Evolutionary conservation across 2,797 vertebrate genomes (phyloP), one percentile per base, ranked within the genome.

Genomic region (Pachyuromys duprasi): DNA sequence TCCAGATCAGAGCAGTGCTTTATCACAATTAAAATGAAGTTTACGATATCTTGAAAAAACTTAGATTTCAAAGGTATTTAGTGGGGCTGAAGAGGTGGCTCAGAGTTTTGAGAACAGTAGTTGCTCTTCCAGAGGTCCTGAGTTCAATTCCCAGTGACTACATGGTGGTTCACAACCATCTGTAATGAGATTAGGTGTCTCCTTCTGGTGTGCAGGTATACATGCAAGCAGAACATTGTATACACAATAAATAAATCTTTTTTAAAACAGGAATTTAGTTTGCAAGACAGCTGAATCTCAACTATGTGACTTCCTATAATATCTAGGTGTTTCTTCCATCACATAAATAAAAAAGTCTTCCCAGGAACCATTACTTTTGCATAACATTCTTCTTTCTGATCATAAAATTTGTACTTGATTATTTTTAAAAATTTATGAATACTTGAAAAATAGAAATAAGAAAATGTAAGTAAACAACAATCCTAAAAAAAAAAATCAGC

Each of bases 401-500:
- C 55, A 36, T 67, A 39, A 82, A 89, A 87, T 49, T 36, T 15
- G 82, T 1, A 74, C 2, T 69, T 87, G 62, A 8, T 93, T 33
- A 26, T 86, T 90, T 18, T 57, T 90, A 45, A 88, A 91, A 90
- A 72, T 17, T 15, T 60, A 13, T 6, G 5, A 78, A 14, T 90
- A 87, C 11, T 22, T 67, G 20, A 95, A 92, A 91, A 93, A 63
- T 20, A 22, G 26, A 72, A 79, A 39, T 60, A 67, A 94, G 70
- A 88, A 95, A 78, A 91, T 31, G 89, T 65, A 96, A 81, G 28
- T 53, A 24, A 63, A 14, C 79, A 75, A 89, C 28, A 91, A 53
- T 15, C 53, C 26, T 42, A 63, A 90, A 89, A 76, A 57, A 18
- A 49, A 76, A 57, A 18, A 36, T 31, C 79, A 86, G 53, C 31